Conservation (phyloP, 2,888 invertebrate species). For the Morpho helenor region DNA sequence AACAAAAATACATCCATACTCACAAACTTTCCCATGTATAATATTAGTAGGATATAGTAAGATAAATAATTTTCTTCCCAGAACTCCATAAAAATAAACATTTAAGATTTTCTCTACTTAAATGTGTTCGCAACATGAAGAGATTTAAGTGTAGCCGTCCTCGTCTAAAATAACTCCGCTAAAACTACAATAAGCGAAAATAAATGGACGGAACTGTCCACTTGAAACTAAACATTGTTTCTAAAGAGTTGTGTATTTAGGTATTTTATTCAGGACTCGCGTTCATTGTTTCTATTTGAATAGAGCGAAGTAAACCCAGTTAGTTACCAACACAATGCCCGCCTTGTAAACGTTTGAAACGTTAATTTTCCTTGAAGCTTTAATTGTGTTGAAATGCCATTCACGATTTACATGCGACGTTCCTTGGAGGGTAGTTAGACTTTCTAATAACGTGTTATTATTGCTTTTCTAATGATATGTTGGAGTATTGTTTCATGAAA, state of each 20-base stretch:
- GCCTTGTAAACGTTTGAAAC: slow-evolving; percentile 23
- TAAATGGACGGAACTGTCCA: slow-evolving; percentile 23
- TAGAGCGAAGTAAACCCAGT: slow-evolving; percentile 25
- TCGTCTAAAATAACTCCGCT: slow-evolving; percentile 2
- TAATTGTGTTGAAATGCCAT: slow-evolving; percentile 22
- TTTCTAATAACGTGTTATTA: no score
- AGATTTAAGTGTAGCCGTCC: neutral
- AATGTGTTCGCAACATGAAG: no score
- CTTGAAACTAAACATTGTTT: slow-evolving; percentile 24
- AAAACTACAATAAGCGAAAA: slow-evolving; percentile 10
- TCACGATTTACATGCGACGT: slow-evolving; percentile 14
- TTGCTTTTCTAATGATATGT: no score
- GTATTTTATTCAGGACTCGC: slow-evolving; percentile 20
- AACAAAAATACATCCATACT: no score
- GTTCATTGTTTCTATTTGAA: slow-evolving; percentile 27
- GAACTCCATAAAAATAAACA: no score
- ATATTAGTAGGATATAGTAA: no score
- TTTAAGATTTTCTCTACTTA: no score
- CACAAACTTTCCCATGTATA: no score
- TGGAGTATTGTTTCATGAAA: no score
- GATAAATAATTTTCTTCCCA: no score
- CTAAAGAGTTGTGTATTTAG: slow-evolving; percentile 24
- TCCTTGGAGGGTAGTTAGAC: neutral
- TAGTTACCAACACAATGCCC: slow-evolving; percentile 25
- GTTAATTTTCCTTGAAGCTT: slow-evolving; percentile 5